Base-by-base conservation (phyloP, 1,140 invertebrate species). In the Aphidius ervi region DNA sequence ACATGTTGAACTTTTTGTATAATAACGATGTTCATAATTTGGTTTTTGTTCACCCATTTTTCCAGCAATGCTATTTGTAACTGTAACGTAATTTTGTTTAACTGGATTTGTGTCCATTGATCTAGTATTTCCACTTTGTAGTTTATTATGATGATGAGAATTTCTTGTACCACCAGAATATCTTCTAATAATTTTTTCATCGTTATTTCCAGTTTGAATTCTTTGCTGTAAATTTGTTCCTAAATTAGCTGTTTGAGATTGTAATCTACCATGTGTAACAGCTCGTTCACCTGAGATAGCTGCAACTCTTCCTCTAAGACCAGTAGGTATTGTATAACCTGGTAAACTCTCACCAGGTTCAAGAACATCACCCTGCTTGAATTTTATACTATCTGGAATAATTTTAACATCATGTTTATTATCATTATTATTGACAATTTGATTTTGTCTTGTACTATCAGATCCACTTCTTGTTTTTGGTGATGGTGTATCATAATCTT, bases 1-100 rank as follows among this genome's bases (percentile, higher is more conserved):
- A 74, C 90, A 93, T 0, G 88, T 91, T 4, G 89, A 91, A 10
- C 89, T 90, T 72, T 93, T 92, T 0, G 88, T 91, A 62, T 91
- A 93, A 75, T 92, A 92, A 20, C 89, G 73, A 67, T 80, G 78
- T 54, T 78, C 78, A 45, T 78, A 80, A 49, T 86, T 84, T 62
- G 77, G 78, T 1, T 74, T 70, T 45, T 81, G 66, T 61, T 84
- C 82, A 55, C 86, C 84, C 53, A 88, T 78, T 63, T 85, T 86
- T 10, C 89, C 88, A 5, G 88, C 87, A 43, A 91, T 85, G 16
- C 88, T 90, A 68, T 90, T 92, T 2, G 88, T 88, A 4, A 91
- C 85, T 0, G 89, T 89, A 4, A 76, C 76, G 55, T 76, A 79
- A 66, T 65, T 77, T 23, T 71, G 67, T 63, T 74, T 77, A 0